These are phyloP conservation scores for Drosophila watanabei DNA, from an alignment of 1,140 invertebrate genomes.

Conservation along the genomic window DNA sequence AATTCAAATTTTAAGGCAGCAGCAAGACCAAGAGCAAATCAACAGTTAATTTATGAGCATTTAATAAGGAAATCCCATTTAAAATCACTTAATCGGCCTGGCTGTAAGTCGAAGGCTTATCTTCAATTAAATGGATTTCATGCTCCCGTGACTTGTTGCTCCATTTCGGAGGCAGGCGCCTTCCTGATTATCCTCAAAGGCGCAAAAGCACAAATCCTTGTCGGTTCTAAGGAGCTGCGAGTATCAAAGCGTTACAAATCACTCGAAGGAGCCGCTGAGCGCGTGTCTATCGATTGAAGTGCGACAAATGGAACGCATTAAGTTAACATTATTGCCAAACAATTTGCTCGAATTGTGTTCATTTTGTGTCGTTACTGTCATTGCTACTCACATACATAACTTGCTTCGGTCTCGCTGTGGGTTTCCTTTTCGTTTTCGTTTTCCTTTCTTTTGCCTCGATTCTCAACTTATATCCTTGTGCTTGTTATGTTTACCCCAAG, in stretches of 20 bases:
- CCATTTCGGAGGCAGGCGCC: constrained; percentile 2
- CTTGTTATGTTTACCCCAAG: constrained; percentile 46
- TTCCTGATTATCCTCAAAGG: constrained; percentile 18
- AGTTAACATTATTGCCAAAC: constrained; percentile 84
- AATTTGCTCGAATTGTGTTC: constrained; percentile 81
- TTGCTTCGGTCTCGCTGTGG: constrained; percentile 16
- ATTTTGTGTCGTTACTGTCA: constrained; percentile 74
- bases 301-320: constrained; percentile 83
- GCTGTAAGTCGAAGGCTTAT: constrained; percentile 19
- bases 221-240: constrained; percentile 7
- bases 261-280: constrained; percentile 52
- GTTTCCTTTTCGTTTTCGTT: constrained; percentile 4
- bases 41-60: constrained; percentile 44
- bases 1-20: constrained; percentile 11
- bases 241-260: constrained; percentile 67
- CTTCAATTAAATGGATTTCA: constrained; percentile 36
- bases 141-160: constrained; percentile 38
- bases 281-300: constrained; percentile 76
- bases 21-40: constrained; percentile 20
- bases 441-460: constrained; percentile 8
- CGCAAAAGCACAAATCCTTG: constrained; percentile 35
- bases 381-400: constrained; percentile 59
- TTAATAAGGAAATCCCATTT: constrained; percentile 30
- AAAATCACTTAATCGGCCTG: constrained; percentile 28
- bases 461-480: constrained; percentile 31